Evolutionary conservation across 1,140 invertebrate species (phyloP), one percentile per base, ranked within the genome.

Genomic region (Diachasmimorpha longicaudata): DNA sequence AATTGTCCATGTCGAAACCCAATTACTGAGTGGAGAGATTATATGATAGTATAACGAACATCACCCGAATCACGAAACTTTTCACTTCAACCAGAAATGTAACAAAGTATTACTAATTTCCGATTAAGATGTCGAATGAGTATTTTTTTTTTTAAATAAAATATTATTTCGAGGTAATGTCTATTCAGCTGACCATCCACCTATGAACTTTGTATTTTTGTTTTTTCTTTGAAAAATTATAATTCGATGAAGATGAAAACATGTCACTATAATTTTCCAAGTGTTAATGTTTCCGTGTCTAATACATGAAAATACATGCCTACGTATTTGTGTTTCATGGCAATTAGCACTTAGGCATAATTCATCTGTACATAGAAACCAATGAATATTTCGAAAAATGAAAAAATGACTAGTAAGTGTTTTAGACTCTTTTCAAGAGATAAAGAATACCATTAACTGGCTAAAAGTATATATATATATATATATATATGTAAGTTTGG

Each of bases 301-400:
- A 55, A 55, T 23, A 74, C 19, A 11, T 3, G 31, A 46, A 39
- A 71, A 73, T n/a, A 55, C 4, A 72, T 13, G 19, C 52, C 70
- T 72, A 74, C 42, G 67, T 72, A 74, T 72, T 78, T 81, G 55
- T 48, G 80, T 82, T 81, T 81, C 78, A 82, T 83, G 77, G 79
- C 80, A 82, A 82, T 77, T 83, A 83, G 78, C 74, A 80, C 76
- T 63, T 76, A 79, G 74, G 74, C 63, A 79, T 76, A 75, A 78
- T 79, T 86, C 81, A 83, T 84, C 81, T 87, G 86, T 87, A 87
- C 80, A 87, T 87, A 87, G 85, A 79, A 86, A 55, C 48, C 79
- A 82, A 83, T 81, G 80, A 82, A 81, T 80, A 82, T 78, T 84
- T 85, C 79, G 19, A 55, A 55, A 55, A 55, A 55, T 14, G 19